Evolutionary conservation across 2,888 invertebrate genomes (phyloP), one percentile per base, ranked within the genome.

Genomic region (Beris morrisii): DNA sequence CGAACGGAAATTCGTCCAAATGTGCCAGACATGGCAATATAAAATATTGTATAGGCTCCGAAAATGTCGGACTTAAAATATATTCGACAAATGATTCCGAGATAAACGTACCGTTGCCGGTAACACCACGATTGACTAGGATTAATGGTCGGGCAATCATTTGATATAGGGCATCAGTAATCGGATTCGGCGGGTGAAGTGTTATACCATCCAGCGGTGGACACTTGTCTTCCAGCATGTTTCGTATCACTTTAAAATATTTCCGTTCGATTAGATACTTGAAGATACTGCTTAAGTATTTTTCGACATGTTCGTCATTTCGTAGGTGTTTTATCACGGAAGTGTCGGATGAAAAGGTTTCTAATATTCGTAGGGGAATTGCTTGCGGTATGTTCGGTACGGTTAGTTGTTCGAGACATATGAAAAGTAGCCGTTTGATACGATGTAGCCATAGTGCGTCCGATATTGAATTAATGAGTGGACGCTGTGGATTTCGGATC

Each of bases 71-170:
- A 68, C 87, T 86, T 12, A 93, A 81, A 73, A 92, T 88, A 69
- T 88, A 84, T 54, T 83, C 81, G 43, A 87, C 84, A 73, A 92
- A 89, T 3, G 77, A 77, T 43, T 74, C 73, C 38, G 52, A 31
- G 22, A 61, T 61, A 55, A 76, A 77, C 52, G 53, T 32, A 1
- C 53, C 48, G 13, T 53, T 57, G 7, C 32, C 43, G 22, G 57
- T 56, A 75, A 75, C 3, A 71, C 69, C 76, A 1, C 70, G 67
- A 54, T 72, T 69, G 11, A 87, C 82, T 69, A 88, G 82, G 43
- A 83, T 82, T 65, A 95, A 82, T 0, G 95, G 94, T 71, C 90
- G 85, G 73, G 88, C 85, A 67, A 95, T 86, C 74, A 95, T 85
- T 73, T 90, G 88, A 66, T 92, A 81, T 3, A 93, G 82, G 69